Conservation (phyloP, 2,113 vertebrate species). For the Cebidichthys violaceus region DNA sequence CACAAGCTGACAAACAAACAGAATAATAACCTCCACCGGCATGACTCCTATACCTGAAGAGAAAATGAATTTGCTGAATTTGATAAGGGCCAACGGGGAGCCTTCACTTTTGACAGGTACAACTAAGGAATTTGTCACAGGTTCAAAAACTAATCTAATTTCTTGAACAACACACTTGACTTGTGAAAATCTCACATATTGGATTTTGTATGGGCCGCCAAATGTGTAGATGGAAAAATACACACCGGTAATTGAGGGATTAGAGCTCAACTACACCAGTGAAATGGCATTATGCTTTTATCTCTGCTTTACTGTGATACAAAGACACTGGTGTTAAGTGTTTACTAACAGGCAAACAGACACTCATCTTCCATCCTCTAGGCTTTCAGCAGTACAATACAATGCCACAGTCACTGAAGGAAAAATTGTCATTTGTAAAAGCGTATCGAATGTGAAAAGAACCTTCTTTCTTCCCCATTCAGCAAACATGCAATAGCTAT, state of each 20-base stretch:
- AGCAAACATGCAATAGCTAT: not conserved
- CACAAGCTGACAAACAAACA: conserved; percentile 84
- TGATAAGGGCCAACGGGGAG: conserved; percentile 86
- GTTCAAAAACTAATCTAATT: conserved; percentile 85
- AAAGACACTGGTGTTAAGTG: conserved; percentile 65
- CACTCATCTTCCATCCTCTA: conserved; percentile 39
- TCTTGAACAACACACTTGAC: conserved; percentile 79
- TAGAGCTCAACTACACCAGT: conserved; percentile 72
- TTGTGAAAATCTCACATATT: conserved; percentile 81
- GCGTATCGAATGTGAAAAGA: conserved; percentile 1
- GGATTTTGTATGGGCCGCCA: conserved; percentile 75
- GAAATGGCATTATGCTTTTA: conserved; percentile 71
- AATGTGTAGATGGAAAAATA: conserved; percentile 72
- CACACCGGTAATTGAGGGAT: conserved; percentile 82
- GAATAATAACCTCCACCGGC: conserved; percentile 81
- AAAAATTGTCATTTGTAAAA: conserved; percentile 32
- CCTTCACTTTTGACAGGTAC: conserved; percentile 84
- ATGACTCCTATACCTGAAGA: conserved; percentile 78
- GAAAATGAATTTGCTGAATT: conserved; percentile 85
- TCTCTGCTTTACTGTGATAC: conserved; percentile 65
- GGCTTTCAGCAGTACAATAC: conserved; percentile 45
- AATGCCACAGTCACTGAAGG: conserved; percentile 18
- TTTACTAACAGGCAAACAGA: conserved; percentile 67
- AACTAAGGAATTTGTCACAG: conserved; percentile 84
- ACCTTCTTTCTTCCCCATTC: conserved; percentile 3